Conservation (phyloP, 2,113 vertebrate genomes). For the Ammodramus savannarum region DNA sequence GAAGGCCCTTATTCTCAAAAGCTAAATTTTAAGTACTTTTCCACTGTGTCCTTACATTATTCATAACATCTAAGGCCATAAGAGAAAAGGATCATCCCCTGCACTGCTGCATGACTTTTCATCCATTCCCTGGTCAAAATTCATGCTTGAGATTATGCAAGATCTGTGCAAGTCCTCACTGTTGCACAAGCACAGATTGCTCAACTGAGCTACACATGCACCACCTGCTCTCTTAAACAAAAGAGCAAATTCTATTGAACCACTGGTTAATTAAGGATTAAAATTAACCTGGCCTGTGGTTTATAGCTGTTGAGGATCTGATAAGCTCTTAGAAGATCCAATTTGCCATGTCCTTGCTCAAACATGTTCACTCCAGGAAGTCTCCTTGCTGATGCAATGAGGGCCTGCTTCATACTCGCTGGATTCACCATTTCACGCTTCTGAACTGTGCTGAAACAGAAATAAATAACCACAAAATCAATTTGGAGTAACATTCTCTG, state of each 20-base stretch:
- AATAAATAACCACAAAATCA: not conserved
- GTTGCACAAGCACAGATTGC: not conserved
- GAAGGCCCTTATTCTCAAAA: not conserved
- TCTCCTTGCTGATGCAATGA: constrained; percentile 93
- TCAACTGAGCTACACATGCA: not conserved
- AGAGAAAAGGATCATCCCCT: not conserved
- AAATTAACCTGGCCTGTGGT: constrained; percentile 91
- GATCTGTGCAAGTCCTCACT: not conserved
- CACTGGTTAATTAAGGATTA: not conserved
- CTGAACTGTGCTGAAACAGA: constrained; percentile 84
- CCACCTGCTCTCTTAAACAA: not conserved
- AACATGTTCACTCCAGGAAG: constrained; percentile 99
- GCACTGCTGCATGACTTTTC: not conserved
- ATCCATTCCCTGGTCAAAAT: not conserved
- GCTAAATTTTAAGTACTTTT: not conserved
- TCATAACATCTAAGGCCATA: not conserved
- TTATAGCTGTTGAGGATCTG: constrained; percentile 97
- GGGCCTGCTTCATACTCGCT: constrained; percentile 97
- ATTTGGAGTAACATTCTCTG: not conserved
- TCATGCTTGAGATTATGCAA: not conserved
- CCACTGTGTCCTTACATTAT: not conserved
- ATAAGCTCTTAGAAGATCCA: constrained; percentile 94
- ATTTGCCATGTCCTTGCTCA: constrained; percentile 96
- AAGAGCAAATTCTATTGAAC: not conserved
- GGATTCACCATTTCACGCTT: constrained; percentile 95